Conservation (phyloP, 2,113 vertebrate genomes). For the Bolborhynchus lineola region DNA sequence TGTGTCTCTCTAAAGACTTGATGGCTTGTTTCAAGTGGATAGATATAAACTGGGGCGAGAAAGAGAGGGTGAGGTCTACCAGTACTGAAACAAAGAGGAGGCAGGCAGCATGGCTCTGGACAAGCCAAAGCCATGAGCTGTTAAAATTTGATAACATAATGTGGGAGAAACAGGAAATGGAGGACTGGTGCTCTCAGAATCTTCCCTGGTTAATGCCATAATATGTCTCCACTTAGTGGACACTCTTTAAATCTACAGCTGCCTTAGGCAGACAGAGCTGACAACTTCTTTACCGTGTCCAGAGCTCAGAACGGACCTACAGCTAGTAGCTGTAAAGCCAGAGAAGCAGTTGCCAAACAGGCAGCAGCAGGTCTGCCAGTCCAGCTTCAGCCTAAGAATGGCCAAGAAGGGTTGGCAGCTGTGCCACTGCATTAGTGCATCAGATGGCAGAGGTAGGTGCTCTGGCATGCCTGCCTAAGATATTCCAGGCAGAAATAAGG, state of each 20-base stretch:
- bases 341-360: background rate
- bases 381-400: background rate
- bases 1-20: background rate
- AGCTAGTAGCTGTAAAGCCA: background rate
- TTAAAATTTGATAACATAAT: background rate
- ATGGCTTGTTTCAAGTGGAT: background rate
- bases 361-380: background rate
- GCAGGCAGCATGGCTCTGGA: background rate
- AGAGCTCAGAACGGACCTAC: background rate
- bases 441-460: background rate
- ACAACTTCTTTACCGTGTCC: background rate
- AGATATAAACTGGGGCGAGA: background rate
- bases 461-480: rapidly evolving
- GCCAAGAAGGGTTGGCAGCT: background rate
- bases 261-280: background rate
- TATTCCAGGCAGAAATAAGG: background rate
- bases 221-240: background rate
- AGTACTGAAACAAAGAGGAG: background rate
- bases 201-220: background rate
- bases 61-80: background rate
- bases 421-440: background rate
- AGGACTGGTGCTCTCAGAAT: background rate
- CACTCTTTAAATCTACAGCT: background rate
- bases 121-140: background rate
- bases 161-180: background rate